phyloP scores from a whole-genome alignment of 2,113 vertebrate genomes.

The Tricholaema leucomelas region DNA sequence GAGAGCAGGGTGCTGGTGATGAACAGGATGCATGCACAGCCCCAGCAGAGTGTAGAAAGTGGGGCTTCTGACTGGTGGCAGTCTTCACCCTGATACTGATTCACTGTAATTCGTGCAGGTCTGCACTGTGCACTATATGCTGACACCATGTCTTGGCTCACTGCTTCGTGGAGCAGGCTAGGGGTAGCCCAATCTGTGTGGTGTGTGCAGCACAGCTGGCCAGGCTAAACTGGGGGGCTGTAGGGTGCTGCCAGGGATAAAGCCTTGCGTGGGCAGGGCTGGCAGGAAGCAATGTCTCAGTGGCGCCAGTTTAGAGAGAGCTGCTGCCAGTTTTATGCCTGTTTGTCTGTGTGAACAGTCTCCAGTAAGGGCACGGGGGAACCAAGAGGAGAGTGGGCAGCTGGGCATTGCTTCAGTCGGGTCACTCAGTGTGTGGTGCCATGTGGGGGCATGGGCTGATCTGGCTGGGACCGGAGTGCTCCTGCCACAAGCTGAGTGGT shows the following conservation, averaged over 20 bases:
- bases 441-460: not conserved
- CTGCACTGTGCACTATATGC: fast-evolving
- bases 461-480: not conserved
- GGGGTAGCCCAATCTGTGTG: not conserved
- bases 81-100: fast-evolving
- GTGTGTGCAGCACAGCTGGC: not conserved
- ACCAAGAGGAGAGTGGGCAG: fast-evolving
- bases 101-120: fast-evolving
- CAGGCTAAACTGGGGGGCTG: fast-evolving
- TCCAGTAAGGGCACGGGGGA: not conserved
- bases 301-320: not conserved
- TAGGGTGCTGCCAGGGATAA: not conserved
- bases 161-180: not conserved
- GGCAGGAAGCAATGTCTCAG: not conserved
- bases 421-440: fast-evolving
- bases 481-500: not conserved
- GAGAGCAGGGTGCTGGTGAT: fast-evolving
- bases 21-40: not conserved
- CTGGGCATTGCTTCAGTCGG: not conserved
- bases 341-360: not conserved
- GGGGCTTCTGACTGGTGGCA: not conserved
- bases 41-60: fast-evolving
- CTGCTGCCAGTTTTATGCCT: not conserved
- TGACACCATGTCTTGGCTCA: fast-evolving
- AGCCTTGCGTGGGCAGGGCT: not conserved